Evolutionary conservation across 2,797 vertebrate species (phyloP), one percentile per base, ranked within the genome.

Genomic region (Phylloscopus collybita): DNA sequence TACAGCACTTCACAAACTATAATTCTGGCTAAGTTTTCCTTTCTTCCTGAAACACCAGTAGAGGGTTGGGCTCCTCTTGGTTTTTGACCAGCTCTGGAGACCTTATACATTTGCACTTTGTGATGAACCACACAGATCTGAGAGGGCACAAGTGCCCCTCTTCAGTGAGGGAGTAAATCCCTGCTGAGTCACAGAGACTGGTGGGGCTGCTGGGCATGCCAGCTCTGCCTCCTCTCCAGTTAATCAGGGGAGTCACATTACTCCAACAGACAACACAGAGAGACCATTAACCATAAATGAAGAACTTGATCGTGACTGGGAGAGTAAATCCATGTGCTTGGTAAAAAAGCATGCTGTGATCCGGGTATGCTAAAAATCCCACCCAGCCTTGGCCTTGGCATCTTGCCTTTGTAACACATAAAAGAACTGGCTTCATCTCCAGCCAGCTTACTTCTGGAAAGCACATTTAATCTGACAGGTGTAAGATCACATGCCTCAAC

Each of bases 391-490:
- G 1, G 57, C 45, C 44, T 40, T 91, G 88, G 87, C 87, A 45
- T 65, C 61, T 79, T 83, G 79, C 54, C 82, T 78, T 49, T 1
- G 5, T 38, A 94, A 51, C 36, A 92, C 75, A 88, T 91, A 61
- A 88, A 88, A 95, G 59, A 74, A 47, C 13, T 76, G 83, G 66
- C 30, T 93, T 90, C 42, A 64, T 86, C 51, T 92, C 50, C 59
- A 90, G 66, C 51, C 34, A 76, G 53, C 5, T 83, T 72, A 40
- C 87, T 92, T 74, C 45, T 92, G 81, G 81, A 92, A 94, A 80
- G 61, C 29, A 69, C 78, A 81, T 87, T 90, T 94, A 80, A 78
- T 89, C 50, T 92, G 93, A 79, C 93, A 92, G 91, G 87, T 95
- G 89, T 90, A 93, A 64, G 81, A 90, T 92, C 86, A 94, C 50